Evolutionary conservation across 2,888 invertebrate genomes (phyloP).

Genomic region (Catocala nupta): DNA sequence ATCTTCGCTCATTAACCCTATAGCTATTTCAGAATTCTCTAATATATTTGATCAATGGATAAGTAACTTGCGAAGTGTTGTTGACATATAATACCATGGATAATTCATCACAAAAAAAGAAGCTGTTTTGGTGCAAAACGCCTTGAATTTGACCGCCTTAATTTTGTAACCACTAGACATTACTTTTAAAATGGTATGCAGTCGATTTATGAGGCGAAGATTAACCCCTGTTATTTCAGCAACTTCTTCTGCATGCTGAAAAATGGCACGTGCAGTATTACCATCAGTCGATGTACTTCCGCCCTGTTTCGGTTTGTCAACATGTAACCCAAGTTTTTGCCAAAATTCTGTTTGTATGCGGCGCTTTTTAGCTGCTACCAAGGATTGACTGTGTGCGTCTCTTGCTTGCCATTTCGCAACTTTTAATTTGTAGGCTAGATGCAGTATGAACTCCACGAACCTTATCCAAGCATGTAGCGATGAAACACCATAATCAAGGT

Average conservation of each 20-base stretch:
- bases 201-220: slow-evolving; percentile 14
- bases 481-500: no score
- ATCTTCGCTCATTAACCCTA: slow-evolving; percentile 20
- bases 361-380: slow-evolving; percentile 5
- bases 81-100: slow-evolving; percentile 19
- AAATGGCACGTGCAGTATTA: slow-evolving; percentile 21
- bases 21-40: slow-evolving; percentile 9
- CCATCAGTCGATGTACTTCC: slow-evolving; percentile 14
- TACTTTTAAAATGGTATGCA: slow-evolving; percentile 17
- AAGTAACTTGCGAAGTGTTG: slow-evolving; percentile 14
- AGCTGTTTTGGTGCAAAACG: slow-evolving; percentile 7
- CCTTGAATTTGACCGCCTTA: not conserved
- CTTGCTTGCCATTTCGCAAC: slow-evolving; percentile 21
- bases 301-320: slow-evolving; percentile 27
- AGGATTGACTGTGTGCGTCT: not conserved
- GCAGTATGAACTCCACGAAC: no score
- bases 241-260: slow-evolving; percentile 23
- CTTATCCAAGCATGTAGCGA: no score
- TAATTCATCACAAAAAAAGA: slow-evolving; percentile 5
- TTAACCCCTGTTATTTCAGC: slow-evolving; percentile 23
- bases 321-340: slow-evolving; percentile 23
- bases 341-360: slow-evolving; percentile 17
- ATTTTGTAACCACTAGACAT: slow-evolving; percentile 18
- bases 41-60: slow-evolving; percentile 14
- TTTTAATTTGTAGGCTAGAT: no score